phyloP scores from a whole-genome alignment of 2,113 vertebrate species.

The Columbina picui region DNA sequence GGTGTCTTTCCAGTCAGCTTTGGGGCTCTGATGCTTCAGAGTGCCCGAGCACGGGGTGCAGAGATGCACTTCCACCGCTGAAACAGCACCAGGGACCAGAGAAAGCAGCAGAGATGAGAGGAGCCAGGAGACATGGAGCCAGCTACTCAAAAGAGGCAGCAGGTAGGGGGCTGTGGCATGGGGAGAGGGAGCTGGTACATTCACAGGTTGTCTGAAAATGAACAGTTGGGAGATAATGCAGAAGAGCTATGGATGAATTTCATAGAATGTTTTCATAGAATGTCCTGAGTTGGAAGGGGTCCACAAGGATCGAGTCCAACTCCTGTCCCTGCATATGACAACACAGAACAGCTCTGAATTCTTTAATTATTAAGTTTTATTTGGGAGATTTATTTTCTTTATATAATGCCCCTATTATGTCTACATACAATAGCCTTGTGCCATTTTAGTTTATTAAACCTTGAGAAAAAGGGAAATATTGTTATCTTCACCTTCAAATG shows the following conservation, averaged over 20 bases:
- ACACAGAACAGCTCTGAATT: background rate
- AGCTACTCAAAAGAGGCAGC: background rate
- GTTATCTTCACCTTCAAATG: background rate
- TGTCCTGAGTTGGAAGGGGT: no score
- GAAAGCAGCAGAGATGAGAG: background rate
- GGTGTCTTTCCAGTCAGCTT: background rate
- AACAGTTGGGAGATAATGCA: background rate
- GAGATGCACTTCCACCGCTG: background rate
- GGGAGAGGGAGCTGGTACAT: background rate
- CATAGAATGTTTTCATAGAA: background rate
- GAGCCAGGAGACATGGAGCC: background rate
- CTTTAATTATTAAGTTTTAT: background rate
- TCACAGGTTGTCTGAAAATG: background rate
- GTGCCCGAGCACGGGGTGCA: background rate
- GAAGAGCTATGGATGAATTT: background rate
- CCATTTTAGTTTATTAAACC: background rate
- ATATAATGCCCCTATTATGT: background rate
- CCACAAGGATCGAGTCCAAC: no score
- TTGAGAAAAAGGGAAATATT: background rate
- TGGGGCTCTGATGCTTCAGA: background rate
- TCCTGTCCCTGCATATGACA: background rate
- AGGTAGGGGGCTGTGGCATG: background rate
- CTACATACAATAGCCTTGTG: background rate
- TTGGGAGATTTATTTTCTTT: background rate
- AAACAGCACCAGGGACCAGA: background rate